Percentiles rank a stretch among this genome's conserved stretches.
phyloP scores from a whole-genome alignment of 1,140 invertebrate species.

The Sitodiplosis mosellana region DNA sequence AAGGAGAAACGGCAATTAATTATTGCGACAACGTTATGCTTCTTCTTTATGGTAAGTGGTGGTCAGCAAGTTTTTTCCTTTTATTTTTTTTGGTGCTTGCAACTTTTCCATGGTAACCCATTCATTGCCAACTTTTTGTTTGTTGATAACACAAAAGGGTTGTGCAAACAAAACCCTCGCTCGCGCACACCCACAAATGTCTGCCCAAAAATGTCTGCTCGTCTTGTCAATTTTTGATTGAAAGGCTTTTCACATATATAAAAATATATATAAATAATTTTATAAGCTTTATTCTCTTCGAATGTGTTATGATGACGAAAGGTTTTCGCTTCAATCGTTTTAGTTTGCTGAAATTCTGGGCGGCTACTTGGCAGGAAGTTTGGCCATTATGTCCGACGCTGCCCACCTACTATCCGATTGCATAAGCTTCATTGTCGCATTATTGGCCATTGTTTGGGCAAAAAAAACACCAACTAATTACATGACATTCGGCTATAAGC shows the following conservation, averaged over 20 bases:
- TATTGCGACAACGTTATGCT: conserved; percentile 36
- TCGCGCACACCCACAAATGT: background rate
- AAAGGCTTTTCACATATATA: background rate
- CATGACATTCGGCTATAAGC: conserved; percentile 64
- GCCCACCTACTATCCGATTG: conserved; percentile 71
- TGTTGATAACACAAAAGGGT: conserved; percentile 1
- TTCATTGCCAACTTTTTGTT: no score
- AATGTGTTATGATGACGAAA: background rate
- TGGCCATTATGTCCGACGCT: conserved; percentile 69
- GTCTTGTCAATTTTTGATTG: background rate
- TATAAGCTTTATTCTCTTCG: no score
- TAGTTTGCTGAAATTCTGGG: conserved; percentile 50
- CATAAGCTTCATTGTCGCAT: conserved; percentile 58
- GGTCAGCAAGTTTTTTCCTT: background rate
- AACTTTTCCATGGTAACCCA: no score
- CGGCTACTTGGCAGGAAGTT: conserved; percentile 58
- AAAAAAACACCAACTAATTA: conserved; percentile 39
- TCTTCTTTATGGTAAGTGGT: conserved; percentile 43
- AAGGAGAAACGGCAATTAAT: conserved; percentile 35
- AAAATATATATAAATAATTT: background rate
- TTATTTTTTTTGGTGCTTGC: conserved; percentile 1
- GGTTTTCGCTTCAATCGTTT: conserved; percentile 12
- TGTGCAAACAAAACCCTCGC: background rate
- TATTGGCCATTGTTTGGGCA: conserved; percentile 54
- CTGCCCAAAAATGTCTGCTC: background rate